These are phyloP conservation scores for Eupeodes luniger DNA, from an alignment of 2,888 invertebrate genomes.

Conservation along the genomic window DNA sequence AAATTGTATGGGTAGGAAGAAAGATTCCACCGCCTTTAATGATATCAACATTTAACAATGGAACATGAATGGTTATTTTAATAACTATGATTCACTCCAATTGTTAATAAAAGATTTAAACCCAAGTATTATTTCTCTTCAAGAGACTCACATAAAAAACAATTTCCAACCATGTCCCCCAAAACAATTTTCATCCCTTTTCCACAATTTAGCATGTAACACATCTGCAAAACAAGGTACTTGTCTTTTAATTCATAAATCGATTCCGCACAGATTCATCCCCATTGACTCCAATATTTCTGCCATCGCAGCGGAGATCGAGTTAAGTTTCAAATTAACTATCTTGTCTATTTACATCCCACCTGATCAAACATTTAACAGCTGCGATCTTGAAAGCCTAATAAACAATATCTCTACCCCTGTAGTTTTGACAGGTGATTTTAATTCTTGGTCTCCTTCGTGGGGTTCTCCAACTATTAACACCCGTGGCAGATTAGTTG, in stretches of 20 bases:
- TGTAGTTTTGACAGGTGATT: no score
- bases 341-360: no score
- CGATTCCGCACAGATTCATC: no score
- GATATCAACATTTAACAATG: conserved; percentile 28
- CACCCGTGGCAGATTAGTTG: conserved; percentile 45
- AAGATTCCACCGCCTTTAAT: conserved; percentile 14
- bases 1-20: conserved; percentile 19
- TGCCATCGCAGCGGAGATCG: no score
- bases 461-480: conserved; percentile 52
- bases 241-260: conserved; percentile 42
- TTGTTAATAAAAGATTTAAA: conserved; percentile 36
- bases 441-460: no score
- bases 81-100: conserved; percentile 32
- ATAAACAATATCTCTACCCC: no score
- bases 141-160: conserved; percentile 45
- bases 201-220: conserved; percentile 45
- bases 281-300: no score
- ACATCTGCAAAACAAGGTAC: conserved; percentile 53
- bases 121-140: conserved; percentile 56
- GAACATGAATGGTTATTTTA: conserved; percentile 49
- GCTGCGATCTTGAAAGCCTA: no score
- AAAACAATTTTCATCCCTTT: conserved; percentile 45
- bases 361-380: no score
- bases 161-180: conserved; percentile 21
- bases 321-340: no score